These are phyloP conservation scores for Girardia tigrina DNA, from an alignment of 2,888 invertebrate genomes.

Conservation along the genomic window DNA sequence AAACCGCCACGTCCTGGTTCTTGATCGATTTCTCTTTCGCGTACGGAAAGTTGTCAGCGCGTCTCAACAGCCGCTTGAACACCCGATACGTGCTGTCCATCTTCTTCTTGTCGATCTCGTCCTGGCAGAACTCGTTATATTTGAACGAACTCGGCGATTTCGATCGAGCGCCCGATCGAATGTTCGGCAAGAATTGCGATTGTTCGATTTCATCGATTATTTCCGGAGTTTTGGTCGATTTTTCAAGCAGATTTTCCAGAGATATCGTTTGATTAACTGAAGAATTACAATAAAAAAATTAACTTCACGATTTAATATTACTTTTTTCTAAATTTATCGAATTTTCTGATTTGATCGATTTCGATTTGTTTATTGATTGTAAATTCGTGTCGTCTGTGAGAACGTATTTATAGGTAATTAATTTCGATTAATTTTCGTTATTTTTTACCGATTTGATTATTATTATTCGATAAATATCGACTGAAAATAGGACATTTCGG, in stretches of 20 bases:
- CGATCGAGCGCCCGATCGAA: not conserved
- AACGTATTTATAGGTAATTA: too few relatives aligned
- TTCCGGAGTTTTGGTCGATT: too few relatives aligned
- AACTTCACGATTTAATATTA: too few relatives aligned
- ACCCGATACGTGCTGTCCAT: slow-evolving; percentile 82
- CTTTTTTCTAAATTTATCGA: too few relatives aligned
- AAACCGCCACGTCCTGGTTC: slow-evolving; percentile 77
- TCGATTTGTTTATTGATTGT: too few relatives aligned
- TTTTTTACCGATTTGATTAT: too few relatives aligned
- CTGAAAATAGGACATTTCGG: not conserved
- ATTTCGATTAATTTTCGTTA: too few relatives aligned
- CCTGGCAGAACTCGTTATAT: slow-evolving; percentile 74
- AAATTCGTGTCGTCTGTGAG: too few relatives aligned
- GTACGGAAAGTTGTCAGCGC: slow-evolving; percentile 70
- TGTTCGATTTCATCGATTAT: not conserved
- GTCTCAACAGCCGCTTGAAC: slow-evolving; percentile 65
- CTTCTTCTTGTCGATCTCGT: slow-evolving; percentile 79
- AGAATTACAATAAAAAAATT: too few relatives aligned
- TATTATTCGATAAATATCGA: not conserved
- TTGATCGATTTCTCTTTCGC: slow-evolving; percentile 65
- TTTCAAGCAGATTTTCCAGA: too few relatives aligned
- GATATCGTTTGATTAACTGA: too few relatives aligned
- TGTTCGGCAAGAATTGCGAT: not conserved
- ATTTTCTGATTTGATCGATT: too few relatives aligned
- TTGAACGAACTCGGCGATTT: slow-evolving; percentile 40